Base-by-base conservation (phyloP, 2,888 invertebrate species). In the Cryptus armator region DNA sequence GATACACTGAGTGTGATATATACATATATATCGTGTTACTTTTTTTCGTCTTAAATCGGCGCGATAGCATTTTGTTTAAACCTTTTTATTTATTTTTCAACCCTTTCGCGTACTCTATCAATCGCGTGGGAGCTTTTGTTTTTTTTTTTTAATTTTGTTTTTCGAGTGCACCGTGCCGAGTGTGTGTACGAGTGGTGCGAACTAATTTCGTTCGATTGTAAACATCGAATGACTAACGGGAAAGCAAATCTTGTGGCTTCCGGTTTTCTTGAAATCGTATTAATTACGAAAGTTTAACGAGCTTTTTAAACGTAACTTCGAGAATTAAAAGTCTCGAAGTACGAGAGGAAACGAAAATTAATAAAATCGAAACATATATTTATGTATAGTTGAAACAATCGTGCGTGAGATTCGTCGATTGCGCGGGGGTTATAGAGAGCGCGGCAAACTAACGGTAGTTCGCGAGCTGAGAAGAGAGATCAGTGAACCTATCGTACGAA, bases 131-230 rank as follows among this genome's bases (percentile, higher is more conserved):
- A 24, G 16, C 4, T 7, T 7, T 10, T 4, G 3, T 2, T 0
- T 24, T 24, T 10, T 4, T 9, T 2, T 0, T 24, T 24, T 9
- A 24, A 24, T 24, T 24, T 12, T 56, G 3, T 24, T 48, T 56
- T 43, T 6, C 24, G 32, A 29, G 56, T 51, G 32, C 43, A 70
- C 43, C 64, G 62, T 29, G 48, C 48, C 12, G 16, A 62, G 37
- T 56, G 19, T 53, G 48, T 71, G 76, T 70, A 46, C 48, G 81
- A 48, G 76, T 75, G 68, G 53, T 53, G 32, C 76, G 76, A 71
- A 56, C 16, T 44, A 12, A n/a, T 76, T 82, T 76, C n/a, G 53
- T 59, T 16, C 56, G 32, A 67, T 71, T 72, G 46, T 32, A 77
- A 56, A 56, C 56, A 67, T 37, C 37, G 37, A 37, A 62, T 56